Conservation (phyloP, 1,140 invertebrate species). For the Drosophila watanabei region DNA sequence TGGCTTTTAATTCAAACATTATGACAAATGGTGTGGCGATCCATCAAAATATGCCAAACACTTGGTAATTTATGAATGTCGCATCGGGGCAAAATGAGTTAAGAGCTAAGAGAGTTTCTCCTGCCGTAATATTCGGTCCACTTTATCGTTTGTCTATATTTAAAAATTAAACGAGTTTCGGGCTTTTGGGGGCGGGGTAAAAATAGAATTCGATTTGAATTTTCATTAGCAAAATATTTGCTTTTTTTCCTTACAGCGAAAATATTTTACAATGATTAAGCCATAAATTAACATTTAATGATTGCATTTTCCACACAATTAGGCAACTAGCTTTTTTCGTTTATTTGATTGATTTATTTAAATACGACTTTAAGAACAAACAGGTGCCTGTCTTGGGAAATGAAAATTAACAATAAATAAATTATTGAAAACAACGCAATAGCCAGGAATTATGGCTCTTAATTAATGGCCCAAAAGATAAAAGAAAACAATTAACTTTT, state of each 20-base stretch:
- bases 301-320: constrained; percentile 18
- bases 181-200: neutral
- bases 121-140: constrained; percentile 24
- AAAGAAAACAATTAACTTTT: constrained; percentile 8
- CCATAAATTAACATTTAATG: constrained; percentile 10
- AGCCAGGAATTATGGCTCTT: neutral
- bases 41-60: constrained; percentile 53
- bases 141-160: constrained; percentile 19
- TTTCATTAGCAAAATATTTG: constrained; percentile 1
- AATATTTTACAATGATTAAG: neutral
- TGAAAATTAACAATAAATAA: neutral
- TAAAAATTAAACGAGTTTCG: constrained; percentile 6
- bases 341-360: constrained; percentile 2
- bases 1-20: constrained; percentile 40
- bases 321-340: neutral
- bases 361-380: neutral
- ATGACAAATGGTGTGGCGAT: constrained; percentile 44
- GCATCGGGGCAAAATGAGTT: neutral
- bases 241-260: neutral
- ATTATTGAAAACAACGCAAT: neutral
- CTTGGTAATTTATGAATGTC: constrained; percentile 38
- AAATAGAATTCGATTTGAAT: constrained; percentile 10
- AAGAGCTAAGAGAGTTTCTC: constrained; percentile 4
- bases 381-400: neutral
- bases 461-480: constrained; percentile 9